These are phyloP conservation scores for Terebella lapidaria DNA, from an alignment of 2,888 invertebrate genomes.

Conservation along the genomic window DNA sequence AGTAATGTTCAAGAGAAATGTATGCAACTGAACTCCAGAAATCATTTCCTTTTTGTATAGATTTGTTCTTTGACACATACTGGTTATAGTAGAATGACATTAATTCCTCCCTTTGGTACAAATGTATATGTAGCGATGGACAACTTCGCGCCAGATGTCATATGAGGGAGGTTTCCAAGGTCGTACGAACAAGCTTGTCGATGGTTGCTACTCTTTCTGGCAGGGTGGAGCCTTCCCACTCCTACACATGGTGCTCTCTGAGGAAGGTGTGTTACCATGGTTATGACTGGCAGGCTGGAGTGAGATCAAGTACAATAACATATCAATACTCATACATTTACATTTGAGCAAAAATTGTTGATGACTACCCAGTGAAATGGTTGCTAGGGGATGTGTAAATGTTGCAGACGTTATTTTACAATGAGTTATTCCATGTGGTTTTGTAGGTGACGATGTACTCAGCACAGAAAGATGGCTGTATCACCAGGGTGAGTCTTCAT, in stretches of 20 bases:
- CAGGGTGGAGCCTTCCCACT: conserved; percentile 89
- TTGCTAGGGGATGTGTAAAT: background rate
- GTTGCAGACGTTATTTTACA: background rate
- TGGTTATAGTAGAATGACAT: too few relatives aligned
- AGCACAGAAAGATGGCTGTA: conserved; percentile 65
- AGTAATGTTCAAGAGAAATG: too few relatives aligned
- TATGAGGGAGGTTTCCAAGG: conserved; percentile 94
- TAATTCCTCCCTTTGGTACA: too few relatives aligned
- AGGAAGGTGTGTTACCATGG: conserved; percentile 14
- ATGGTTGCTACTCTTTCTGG: conserved; percentile 99
- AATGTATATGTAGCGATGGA: conserved; percentile 70
- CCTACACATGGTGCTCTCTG: conserved; percentile 59
- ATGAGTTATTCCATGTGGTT: background rate
- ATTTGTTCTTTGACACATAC: too few relatives aligned
- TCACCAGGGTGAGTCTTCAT: conserved; percentile 59
- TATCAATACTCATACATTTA: background rate
- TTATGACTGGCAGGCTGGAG: background rate
- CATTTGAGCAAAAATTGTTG: background rate
- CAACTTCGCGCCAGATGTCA: conserved; percentile 83
- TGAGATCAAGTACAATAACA: too few relatives aligned
- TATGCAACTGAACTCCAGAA: too few relatives aligned
- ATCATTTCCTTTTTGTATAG: too few relatives aligned
- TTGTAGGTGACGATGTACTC: conserved; percentile 38
- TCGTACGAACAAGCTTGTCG: conserved; percentile 95
- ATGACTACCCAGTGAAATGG: background rate